These are phyloP conservation scores for Drosophila watanabei DNA, from an alignment of 1,140 invertebrate species.

Conservation along the genomic window DNA sequence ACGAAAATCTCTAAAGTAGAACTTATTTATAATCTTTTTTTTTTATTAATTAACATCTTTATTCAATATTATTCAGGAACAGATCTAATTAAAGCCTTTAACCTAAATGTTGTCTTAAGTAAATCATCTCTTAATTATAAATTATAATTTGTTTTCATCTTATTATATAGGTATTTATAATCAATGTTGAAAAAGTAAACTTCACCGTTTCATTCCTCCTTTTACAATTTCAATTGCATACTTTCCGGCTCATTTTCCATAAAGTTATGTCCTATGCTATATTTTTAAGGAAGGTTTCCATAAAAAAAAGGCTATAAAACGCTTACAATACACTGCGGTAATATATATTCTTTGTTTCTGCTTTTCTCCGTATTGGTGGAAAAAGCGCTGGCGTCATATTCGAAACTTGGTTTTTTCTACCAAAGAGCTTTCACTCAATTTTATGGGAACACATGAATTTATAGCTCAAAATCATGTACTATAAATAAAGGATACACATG, in stretches of 20 bases:
- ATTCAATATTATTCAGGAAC: too few species aligned
- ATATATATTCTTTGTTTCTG: not conserved
- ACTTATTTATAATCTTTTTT: too few species aligned
- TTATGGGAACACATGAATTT: not conserved
- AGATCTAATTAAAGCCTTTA: too few species aligned
- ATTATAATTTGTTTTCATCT: too few species aligned
- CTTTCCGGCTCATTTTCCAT: not conserved
- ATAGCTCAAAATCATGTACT: not conserved
- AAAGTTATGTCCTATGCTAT: not conserved
- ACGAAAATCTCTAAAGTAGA: too few species aligned
- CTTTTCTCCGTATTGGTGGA: not conserved
- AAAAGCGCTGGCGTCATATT: not conserved
- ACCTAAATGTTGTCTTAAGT: too few species aligned
- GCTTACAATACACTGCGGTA: not conserved
- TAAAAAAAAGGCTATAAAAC: not conserved
- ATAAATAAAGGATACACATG: not conserved
- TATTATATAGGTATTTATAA: too few species aligned
- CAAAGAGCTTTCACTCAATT: conserved; percentile 2
- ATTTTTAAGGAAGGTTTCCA: not conserved
- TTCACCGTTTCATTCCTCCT: not conserved
- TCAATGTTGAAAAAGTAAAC: too few species aligned
- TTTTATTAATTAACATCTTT: too few species aligned
- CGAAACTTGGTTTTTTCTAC: conserved; percentile 3
- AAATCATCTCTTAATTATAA: too few species aligned
- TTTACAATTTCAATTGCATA: not conserved